phyloP scores from a whole-genome alignment of 2,888 invertebrate genomes.

The Atherix ibis region DNA sequence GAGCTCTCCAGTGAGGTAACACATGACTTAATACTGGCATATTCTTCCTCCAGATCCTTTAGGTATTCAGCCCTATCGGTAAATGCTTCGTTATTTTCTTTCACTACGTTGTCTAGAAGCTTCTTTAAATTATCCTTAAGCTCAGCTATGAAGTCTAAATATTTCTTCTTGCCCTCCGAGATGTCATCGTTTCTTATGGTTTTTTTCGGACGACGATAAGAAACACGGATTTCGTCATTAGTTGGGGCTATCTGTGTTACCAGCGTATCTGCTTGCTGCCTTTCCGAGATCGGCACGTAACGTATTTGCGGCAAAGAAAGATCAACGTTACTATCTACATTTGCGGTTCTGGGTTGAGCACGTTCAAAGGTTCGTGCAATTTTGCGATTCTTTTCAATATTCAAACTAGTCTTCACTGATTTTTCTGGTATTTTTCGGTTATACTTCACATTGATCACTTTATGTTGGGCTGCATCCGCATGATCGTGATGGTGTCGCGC shows the following conservation, averaged over 20 bases:
- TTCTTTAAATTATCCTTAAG: conserved; percentile 6
- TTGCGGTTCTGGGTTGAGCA: conserved; percentile 1
- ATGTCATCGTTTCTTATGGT: no score
- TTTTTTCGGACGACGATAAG: neutral
- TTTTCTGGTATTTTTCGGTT: conserved; percentile 10
- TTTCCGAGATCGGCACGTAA: neutral
- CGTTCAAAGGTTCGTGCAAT: conserved; percentile 1
- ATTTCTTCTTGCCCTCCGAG: conserved; percentile 3
- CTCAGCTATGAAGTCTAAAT: conserved; percentile 1
- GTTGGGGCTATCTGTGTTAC: neutral
- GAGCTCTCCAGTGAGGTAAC: conserved; percentile 27
- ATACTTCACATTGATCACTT: conserved; percentile 23
- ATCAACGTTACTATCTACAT: conserved; percentile 2
- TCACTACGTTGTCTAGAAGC: conserved; percentile 8
- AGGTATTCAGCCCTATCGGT: conserved; percentile 18
- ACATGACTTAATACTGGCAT: conserved; percentile 27
- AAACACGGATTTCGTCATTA: neutral
- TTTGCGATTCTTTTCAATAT: neutral
- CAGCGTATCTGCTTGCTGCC: neutral
- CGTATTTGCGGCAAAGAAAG: conserved; percentile 1
- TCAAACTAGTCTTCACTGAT: conserved; percentile 1
- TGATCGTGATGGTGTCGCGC: conserved; percentile 29
- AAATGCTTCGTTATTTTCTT: conserved; percentile 11
- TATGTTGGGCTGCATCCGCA: conserved; percentile 22
- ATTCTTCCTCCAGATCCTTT: conserved; percentile 23